Conservation (phyloP, 2,888 invertebrate genomes). For the Erebia palarica region DNA sequence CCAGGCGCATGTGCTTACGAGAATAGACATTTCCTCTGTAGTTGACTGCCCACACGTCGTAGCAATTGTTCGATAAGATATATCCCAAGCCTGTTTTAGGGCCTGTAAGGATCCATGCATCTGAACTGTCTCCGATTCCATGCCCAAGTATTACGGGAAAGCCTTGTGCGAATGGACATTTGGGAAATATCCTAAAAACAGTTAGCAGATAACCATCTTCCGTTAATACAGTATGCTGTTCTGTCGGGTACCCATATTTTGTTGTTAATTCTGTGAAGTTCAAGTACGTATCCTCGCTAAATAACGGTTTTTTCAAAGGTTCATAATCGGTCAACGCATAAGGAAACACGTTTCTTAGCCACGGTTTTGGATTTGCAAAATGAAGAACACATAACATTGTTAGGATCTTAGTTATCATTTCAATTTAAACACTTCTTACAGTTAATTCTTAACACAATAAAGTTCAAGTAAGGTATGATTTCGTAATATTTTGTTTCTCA, state of each 20-base stretch:
- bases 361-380: constrained; percentile 5
- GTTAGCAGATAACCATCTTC: constrained; percentile 51
- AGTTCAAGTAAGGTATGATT: constrained; percentile 55
- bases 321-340: constrained; percentile 59
- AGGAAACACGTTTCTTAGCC: constrained; percentile 48
- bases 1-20: constrained; percentile 69
- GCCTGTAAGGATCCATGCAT: constrained; percentile 53
- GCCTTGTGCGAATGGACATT: constrained; percentile 47
- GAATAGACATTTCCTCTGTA: constrained; percentile 84
- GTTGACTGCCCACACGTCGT: constrained; percentile 68
- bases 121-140: constrained; percentile 53
- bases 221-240: constrained; percentile 49
- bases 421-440: constrained; percentile 26
- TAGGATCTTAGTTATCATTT: constrained; percentile 33
- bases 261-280: constrained; percentile 48
- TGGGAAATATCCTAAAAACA: constrained; percentile 46
- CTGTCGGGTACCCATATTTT: constrained; percentile 46
- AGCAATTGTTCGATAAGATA: constrained; percentile 71
- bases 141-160: constrained; percentile 53
- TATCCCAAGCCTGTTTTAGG: constrained; percentile 58
- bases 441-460: constrained; percentile 51
- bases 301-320: constrained; percentile 56
- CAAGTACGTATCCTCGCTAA: constrained; percentile 62
- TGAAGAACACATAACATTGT: constrained; percentile 23
- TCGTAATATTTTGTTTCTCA: constrained; percentile 56